Evolutionary conservation across 2,888 invertebrate species (phyloP).

Genomic region (Drosophila hamatofila): DNA sequence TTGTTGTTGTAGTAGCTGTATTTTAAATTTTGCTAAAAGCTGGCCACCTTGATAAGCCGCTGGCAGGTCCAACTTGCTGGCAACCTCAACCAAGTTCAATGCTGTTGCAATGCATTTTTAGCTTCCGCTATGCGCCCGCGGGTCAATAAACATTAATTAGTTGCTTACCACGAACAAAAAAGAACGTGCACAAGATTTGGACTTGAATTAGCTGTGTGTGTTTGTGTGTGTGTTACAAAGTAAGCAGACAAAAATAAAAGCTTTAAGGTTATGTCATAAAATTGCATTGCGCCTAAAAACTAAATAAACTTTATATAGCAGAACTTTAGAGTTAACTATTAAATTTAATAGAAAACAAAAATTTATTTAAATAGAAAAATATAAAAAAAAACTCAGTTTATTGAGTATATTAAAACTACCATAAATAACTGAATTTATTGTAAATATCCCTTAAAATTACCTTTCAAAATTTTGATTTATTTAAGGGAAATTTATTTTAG

Average conservation of each 20-base stretch:
- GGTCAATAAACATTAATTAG: conserved; percentile 67
- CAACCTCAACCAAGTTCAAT: conserved; percentile 69
- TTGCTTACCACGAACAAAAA: conserved; percentile 30
- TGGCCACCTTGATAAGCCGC: conserved; percentile 73
- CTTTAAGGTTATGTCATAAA: conserved; percentile 42
- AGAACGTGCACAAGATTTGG: conserved; percentile 24
- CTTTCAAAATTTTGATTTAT: background rate
- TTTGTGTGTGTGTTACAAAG: conserved; percentile 18
- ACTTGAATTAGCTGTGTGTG: conserved; percentile 18
- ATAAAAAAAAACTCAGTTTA: background rate
- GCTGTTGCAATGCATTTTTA: conserved; percentile 65
- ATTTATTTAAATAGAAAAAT: conserved; percentile 1
- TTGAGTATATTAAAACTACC: background rate
- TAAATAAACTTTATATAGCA: conserved; percentile 3
- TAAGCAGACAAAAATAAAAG: conserved; percentile 29
- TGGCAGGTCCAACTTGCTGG: conserved; percentile 30
- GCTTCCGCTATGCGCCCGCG: conserved; percentile 59
- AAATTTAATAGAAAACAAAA: background rate
- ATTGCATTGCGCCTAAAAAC: conserved; percentile 14
- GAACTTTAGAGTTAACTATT: background rate
- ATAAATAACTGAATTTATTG: background rate
- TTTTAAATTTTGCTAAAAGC: conserved; percentile 66
- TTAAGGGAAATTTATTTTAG: background rate
- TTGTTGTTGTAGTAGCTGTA: conserved; percentile 34
- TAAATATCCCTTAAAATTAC: background rate